A percentile compares a stretch with the other conserved stretches of the same genome.
Evolutionary conservation across 2,797 vertebrate genomes (phyloP).

Genomic region (Chloroceryle inda): DNA sequence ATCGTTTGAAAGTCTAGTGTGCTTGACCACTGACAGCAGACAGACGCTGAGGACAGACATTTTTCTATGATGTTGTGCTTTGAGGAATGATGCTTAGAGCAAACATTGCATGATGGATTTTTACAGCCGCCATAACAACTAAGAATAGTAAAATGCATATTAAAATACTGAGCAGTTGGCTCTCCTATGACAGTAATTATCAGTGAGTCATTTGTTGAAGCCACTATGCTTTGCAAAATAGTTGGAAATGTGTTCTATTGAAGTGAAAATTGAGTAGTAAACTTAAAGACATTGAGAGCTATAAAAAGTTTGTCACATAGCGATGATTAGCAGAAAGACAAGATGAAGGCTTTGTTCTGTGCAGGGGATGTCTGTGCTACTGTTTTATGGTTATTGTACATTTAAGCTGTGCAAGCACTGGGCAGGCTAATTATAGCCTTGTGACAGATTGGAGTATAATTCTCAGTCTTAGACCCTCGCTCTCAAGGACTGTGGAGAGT

Average conservation of each 20-base stretch:
- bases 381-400: background rate
- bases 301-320: slow-evolving; percentile 34
- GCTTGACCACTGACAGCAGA: background rate
- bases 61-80: background rate
- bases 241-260: slow-evolving; percentile 48
- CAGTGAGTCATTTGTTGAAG: slow-evolving; percentile 58
- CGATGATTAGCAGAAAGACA: background rate
- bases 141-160: slow-evolving; percentile 34
- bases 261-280: slow-evolving; percentile 59
- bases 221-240: slow-evolving; percentile 47
- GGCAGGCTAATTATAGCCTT: slow-evolving; percentile 10
- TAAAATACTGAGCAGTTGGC: slow-evolving; percentile 19
- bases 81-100: background rate
- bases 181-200: slow-evolving; percentile 49
- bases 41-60: background rate
- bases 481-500: background rate
- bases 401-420: background rate
- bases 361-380: background rate
- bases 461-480: background rate
- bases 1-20: background rate
- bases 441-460: background rate
- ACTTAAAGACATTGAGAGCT: slow-evolving; percentile 29
- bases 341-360: slow-evolving; percentile 17
- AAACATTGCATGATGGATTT: background rate
- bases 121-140: slow-evolving; percentile 17